Conservation (phyloP, 2,113 vertebrate species). For the Origma solitaria region DNA sequence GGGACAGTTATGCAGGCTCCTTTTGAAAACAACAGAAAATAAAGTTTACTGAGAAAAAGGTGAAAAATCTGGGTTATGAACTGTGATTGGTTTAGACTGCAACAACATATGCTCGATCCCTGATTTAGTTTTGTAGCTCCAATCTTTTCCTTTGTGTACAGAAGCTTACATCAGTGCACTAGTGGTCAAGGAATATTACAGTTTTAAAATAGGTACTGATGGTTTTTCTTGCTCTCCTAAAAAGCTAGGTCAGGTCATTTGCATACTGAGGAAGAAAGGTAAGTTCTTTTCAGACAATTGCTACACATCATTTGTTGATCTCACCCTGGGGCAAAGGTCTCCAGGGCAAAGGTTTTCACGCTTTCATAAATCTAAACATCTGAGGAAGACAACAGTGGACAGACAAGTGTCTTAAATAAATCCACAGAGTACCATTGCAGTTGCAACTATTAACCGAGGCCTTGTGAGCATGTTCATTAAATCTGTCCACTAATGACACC, state of each 20-base stretch:
- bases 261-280: not conserved
- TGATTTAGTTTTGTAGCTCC: not conserved
- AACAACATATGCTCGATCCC: not conserved
- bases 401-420: not conserved
- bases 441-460: not conserved
- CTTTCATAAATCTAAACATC: not conserved
- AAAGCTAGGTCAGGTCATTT: not conserved
- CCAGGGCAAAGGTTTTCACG: not conserved
- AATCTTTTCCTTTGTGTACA: not conserved
- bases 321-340: not conserved
- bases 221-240: not conserved
- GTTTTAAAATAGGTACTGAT: not conserved
- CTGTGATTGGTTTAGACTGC: not conserved
- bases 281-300: not conserved
- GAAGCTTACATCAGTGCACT: not conserved
- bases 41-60: not conserved
- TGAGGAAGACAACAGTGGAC: not conserved
- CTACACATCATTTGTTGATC: not conserved
- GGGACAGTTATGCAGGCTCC: not conserved
- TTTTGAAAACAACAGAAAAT: not conserved
- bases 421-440: not conserved
- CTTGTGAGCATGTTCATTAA: not conserved
- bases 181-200: not conserved
- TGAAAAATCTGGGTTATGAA: not conserved
- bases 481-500: not conserved